Base-by-base conservation (phyloP, 2,113 vertebrate species). In the Poecile atricapillus region DNA sequence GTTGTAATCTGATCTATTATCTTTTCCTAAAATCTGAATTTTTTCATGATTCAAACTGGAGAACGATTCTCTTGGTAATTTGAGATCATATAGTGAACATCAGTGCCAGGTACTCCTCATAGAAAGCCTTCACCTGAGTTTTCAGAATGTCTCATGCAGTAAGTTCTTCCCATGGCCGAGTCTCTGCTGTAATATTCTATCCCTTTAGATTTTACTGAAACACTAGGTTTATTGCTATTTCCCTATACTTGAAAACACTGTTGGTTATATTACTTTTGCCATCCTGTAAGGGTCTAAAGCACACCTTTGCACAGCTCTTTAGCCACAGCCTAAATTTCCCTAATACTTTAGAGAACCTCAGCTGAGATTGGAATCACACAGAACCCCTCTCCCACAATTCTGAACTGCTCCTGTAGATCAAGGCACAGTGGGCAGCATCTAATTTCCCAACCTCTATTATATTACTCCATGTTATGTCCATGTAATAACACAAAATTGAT, bases 31-130 rank as follows among this genome's bases (percentile, higher is more conserved):
- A 47, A 56, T 56, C 8, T 39, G 12, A 69, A 87, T 39, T 39
- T 5, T 25, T 27, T 33, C 9, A 7, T 12, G 7, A 47, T 73
- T 81, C 44, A 50, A 77, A 43, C 4, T 27, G 24, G 0, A 4
- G 24, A 82, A 49, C 6, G 1, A 49, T 33, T 50, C 28, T 35
- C 9, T 58, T 3, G 24, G 28, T 52, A 56, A 62, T 87, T 41
- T 58, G n/a, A 89, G n/a, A 37, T 58, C 8, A 31, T 5, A 10
- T 0, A 25, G 14, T 14, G 30, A 55, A 52, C 0, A 0, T 27
- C 70, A 46, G 17, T 79, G 31, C 13, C 52, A 67, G 2, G 2
- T 14, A n/a, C 1, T 60, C 46, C 30, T 52, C 30, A 39, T 5
- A 22, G 8, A 46, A 43, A 24, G 3, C 17, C 30, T 52, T 52